Base-by-base conservation (phyloP, 2,113 vertebrate species). In the Anolis sagrei region DNA sequence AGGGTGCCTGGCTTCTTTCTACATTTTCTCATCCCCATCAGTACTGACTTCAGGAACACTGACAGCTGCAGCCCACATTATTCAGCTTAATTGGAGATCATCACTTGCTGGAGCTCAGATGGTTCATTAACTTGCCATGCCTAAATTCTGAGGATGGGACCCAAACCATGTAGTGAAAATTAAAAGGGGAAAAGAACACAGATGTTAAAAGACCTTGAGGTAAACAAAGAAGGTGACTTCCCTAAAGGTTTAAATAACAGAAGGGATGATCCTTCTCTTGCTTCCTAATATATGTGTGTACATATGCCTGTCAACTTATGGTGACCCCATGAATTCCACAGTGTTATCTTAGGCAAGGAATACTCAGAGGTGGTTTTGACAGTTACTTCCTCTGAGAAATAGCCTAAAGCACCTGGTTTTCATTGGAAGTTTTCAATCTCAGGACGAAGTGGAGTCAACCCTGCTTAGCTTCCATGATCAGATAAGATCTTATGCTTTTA, bases 51-150 rank as follows among this genome's bases (percentile, higher is more conserved):
- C n/a, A 75, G 87, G 49, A 89, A 66, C 5, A 51, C 77, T n/a
- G 73, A 18, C 86, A 86, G 89, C 90, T 88, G 68, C 87, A 78
- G 79, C 36, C 75, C 13, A 49, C 44, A 1, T 90, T 82, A 78
- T 36, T 86, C 84, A 87, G 89, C 68, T 82, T 21, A 16, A 87
- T 44, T 64, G 66, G 89, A 87, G 34, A 87, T 64, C 84, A 29
- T 81, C 19, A 62, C 29, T 61, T 79, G 51, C 81, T 23, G 66
- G 44, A 89, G 78, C 32, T 88, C 79, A 82, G 85, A 90, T 0
- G 5, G 21, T 87, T 92, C 89, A 92, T 93, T 93, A 90, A 58
- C 88, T 89, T 51, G 88, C 79, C 66, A 54, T 73, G 79, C 81
- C 82, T 13, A 0, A 79, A 75, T 80, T 82, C 89, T 77, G 70